Base-by-base conservation (phyloP, 2,113 vertebrate genomes). In the Apteryx mantelli region DNA sequence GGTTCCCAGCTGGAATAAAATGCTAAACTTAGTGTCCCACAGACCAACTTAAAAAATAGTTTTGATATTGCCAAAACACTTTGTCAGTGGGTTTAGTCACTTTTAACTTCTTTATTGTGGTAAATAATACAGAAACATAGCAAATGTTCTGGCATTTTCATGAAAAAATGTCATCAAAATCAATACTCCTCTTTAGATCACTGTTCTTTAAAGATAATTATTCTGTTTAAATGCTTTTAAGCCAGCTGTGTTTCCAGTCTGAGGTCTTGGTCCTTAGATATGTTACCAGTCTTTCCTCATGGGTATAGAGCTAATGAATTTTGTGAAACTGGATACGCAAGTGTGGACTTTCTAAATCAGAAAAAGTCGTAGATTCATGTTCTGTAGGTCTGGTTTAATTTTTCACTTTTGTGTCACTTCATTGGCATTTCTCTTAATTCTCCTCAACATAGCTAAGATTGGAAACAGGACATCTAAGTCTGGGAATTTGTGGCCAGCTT, bases 391-490 rank as follows among this genome's bases (percentile, higher is more conserved):
- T 91, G 91, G 68, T 94, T 95, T 92, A 83, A 93, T 96, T 96
- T 95, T 93, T 91, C 86, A 79, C 89, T 92, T 95, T 89, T 86
- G 75, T 92, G 93, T 96, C 94, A 93, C 71, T 96, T 91, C 95
- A 46, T 53, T 96, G 95, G 88, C 93, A 92, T 97, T 94, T 95
- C 82, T 95, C 85, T 93, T 97, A 80, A 94, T 94, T 96, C 71
- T 86, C 40, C 75, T 76, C 60, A 94, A 55, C 68, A 5, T 17
- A 78, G 82, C 40, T 92, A 84, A 96, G 95, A 97, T 93, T 95
- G 85, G 91, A 94, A 96, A 93, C 93, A 95, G 91, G 89, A 93
- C 93, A 88, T 95, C 28, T 32, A 71, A 87, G 64, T 89, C 93
- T 90, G 95, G 92, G 95, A 93, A 91, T 93, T 55, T 90, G 90